Evolutionary conservation across 1,140 invertebrate species (phyloP).

Genomic region (Drosophila sulfurigaster): DNA sequence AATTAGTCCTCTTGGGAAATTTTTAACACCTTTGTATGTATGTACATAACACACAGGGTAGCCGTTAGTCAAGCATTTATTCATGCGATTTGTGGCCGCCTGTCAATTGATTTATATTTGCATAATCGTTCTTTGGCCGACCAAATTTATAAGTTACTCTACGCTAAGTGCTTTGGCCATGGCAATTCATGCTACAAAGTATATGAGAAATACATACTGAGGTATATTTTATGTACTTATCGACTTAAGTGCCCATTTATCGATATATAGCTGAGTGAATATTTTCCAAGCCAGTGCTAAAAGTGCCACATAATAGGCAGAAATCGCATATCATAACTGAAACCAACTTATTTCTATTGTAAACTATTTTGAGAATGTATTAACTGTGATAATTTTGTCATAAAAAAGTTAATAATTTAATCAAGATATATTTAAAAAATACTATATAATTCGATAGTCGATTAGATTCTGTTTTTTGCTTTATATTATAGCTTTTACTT

Average conservation of each 20-base stretch:
- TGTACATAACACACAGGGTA: not conserved
- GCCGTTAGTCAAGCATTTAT: not conserved
- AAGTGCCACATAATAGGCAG: conserved; percentile 34
- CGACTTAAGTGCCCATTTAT: conserved; percentile 28
- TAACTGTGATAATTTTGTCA: not conserved
- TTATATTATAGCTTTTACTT: conserved; percentile 28
- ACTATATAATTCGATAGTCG: not conserved
- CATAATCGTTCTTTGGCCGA: conserved; percentile 67
- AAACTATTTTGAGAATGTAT: not conserved
- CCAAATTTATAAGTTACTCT: conserved; percentile 62
- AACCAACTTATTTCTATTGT: not conserved
- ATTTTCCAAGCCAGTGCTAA: conserved; percentile 40
- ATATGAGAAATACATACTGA: conserved; percentile 8
- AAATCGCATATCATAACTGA: conserved; percentile 25
- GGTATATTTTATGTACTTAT: not conserved
- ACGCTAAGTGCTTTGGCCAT: conserved; percentile 58
- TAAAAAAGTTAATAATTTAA: not conserved
- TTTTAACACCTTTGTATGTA: not conserved
- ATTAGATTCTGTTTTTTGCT: conserved; percentile 9
- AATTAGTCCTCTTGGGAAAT: not conserved
- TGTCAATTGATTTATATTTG: conserved; percentile 78
- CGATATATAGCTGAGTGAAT: conserved; percentile 29
- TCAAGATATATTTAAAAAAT: not conserved
- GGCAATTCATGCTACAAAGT: conserved; percentile 32
- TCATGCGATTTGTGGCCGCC: conserved; percentile 18